phyloP scores from a whole-genome alignment of 2,797 vertebrate genomes.

The Antennarius maculatus region DNA sequence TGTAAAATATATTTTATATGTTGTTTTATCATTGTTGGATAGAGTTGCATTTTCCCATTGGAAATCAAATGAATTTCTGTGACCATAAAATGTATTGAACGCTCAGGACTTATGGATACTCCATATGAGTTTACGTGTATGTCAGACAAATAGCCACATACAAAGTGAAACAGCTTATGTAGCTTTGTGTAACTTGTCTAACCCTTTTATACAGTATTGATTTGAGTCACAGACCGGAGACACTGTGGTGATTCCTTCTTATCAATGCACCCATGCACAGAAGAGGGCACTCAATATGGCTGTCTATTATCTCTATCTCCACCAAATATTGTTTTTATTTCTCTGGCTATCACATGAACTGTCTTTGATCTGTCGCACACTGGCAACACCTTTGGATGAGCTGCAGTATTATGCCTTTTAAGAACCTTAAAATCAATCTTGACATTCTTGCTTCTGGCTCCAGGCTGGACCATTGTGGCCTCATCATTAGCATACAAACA shows the following conservation, averaged over 20 bases:
- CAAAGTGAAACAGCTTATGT: conserved; percentile 24
- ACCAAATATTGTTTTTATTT: conserved; percentile 39
- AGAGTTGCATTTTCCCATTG: no score
- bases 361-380: conserved; percentile 32
- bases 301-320: conserved; percentile 33
- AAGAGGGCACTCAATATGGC: conserved; percentile 33
- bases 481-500: conserved; percentile 40
- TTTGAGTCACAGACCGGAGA: conserved; percentile 42
- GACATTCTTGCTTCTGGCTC: conserved; percentile 35
- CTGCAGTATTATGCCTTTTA: conserved; percentile 2
- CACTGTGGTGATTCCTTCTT: conserved; percentile 47
- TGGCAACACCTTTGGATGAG: conserved; percentile 37
- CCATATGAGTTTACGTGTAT: no score
- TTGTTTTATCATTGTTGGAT: no score
- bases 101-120: no score
- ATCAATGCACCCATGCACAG: conserved; percentile 37
- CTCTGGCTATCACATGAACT: conserved; percentile 28
- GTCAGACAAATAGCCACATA: conserved; percentile 22
- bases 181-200: conserved; percentile 44
- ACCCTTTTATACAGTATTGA: conserved; percentile 61
- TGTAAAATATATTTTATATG: no score
- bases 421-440: conserved; percentile 36
- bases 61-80: no score
- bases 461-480: conserved; percentile 36
- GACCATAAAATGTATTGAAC: no score